A percentile compares a stretch with the other conserved stretches of the same genome.
These are phyloP conservation scores for Platysteira castanea DNA, from an alignment of 2,113 vertebrate species.

Conservation along the genomic window DNA sequence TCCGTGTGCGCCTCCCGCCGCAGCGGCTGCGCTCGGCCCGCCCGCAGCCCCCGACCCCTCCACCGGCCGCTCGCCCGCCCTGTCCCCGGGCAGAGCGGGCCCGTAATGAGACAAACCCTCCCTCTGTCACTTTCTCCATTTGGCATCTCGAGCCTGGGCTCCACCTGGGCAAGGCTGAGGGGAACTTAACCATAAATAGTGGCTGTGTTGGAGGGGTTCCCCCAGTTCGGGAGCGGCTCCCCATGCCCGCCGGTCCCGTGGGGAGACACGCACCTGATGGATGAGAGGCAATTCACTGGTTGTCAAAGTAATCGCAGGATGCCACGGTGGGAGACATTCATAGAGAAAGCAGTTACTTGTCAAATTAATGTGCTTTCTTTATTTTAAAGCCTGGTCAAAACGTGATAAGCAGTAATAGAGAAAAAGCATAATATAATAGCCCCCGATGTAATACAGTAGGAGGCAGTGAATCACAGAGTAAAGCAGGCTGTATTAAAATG, in stretches of 20 bases:
- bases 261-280: not conserved
- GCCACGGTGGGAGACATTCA: not conserved
- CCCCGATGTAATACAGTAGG: not conserved
- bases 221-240: not conserved
- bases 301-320: not conserved
- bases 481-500: not conserved
- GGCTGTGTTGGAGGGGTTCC: not conserved
- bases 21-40: not conserved
- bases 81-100: not conserved
- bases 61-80: not conserved
- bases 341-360: not conserved
- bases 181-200: rapidly evolving
- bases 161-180: rapidly evolving
- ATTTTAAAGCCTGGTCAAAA: not conserved
- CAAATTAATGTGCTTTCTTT: not conserved
- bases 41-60: not conserved
- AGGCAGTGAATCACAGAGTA: not conserved
- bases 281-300: rapidly evolving
- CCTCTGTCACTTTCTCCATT: rapidly evolving
- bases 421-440: not conserved
- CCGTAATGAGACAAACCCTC: rapidly evolving
- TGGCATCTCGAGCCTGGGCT: not conserved
- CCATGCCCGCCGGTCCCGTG: rapidly evolving
- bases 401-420: not conserved
- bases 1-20: not conserved